Evolutionary conservation across 2,113 vertebrate species (phyloP), one percentile per base, ranked within the genome.

Genomic region (Esox niger): DNA sequence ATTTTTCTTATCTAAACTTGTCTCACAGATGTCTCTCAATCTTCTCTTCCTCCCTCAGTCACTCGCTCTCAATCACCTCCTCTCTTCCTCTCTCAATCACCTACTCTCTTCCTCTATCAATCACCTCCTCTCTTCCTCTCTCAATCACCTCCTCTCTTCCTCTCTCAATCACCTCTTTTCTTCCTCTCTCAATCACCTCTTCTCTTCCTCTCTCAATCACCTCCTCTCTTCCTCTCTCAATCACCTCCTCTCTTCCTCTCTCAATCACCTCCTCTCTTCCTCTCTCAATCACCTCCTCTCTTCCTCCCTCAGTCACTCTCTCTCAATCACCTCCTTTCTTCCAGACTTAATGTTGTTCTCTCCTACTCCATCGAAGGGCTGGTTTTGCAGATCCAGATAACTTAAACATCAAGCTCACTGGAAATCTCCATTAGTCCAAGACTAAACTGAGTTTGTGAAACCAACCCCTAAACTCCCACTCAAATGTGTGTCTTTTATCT

Each of bases 11-110:
- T n/a, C n/a, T n/a, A n/a, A n/a, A n/a, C n/a, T 38, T 75, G 23
- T 58, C 33, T 30, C 43, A 47, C 38, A 58, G n/a, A n/a, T 74
- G 29, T 23, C 75, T 27, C 27, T 62, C 46, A 15, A 23, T 20
- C 5, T 0, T 59, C 66, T 74, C 55, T 70, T 5, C 15, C 52
- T 49, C 10, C n/a, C 17, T 15, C 58, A 9, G n/a, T n/a, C 46
- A n/a, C n/a, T 13, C 7, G 68, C 10, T 61, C 2, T 52, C 26
- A 43, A 11, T 23, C 49, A 15, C 23, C 31, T 29, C 27, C 29
- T 6, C 32, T 38, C 30, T 54, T 49, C 2, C 6, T 70, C 9
- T 63, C 2, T 56, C 30, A 54, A 2, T 52, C 43, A 25, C 29
- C 31, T n/a, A n/a, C 38, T 31, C 31, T 9, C 29, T 32, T 17